phyloP scores from a whole-genome alignment of 2,888 invertebrate genomes.

The Bibio marci region DNA sequence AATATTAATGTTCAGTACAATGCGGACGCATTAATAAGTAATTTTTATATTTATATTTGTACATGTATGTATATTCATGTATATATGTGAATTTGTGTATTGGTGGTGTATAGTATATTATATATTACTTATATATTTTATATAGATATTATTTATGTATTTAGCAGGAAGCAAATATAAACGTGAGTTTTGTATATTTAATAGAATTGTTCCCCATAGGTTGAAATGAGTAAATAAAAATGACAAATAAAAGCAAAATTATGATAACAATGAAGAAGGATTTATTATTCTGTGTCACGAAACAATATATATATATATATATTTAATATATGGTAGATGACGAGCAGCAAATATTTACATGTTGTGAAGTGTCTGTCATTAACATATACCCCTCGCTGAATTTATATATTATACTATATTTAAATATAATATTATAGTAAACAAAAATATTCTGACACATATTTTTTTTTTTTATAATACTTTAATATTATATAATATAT shows the following conservation, averaged over 20 bases:
- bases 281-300: conserved; percentile 1
- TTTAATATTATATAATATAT: too few relatives aligned
- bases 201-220: conserved; percentile 2
- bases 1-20: not conserved
- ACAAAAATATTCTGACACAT: too few relatives aligned
- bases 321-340: not conserved
- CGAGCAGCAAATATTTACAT: conserved; percentile 1
- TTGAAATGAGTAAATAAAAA: conserved; percentile 3
- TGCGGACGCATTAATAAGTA: conserved; percentile 1
- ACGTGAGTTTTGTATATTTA: conserved; percentile 1
- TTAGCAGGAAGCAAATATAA: not conserved
- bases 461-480: too few relatives aligned
- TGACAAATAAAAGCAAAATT: conserved; percentile 3
- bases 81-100: too few relatives aligned
- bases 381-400: not conserved
- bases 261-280: conserved; percentile 1
- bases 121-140: too few relatives aligned
- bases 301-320: not conserved
- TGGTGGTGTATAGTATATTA: too few relatives aligned
- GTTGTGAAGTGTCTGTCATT: conserved; percentile 2
- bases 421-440: too few relatives aligned
- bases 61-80: too few relatives aligned
- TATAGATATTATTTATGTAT: too few relatives aligned
- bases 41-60: not conserved
- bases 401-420: too few relatives aligned